Evolutionary conservation across 2,113 vertebrate genomes (phyloP).

Genomic region (Bos javanicus): DNA sequence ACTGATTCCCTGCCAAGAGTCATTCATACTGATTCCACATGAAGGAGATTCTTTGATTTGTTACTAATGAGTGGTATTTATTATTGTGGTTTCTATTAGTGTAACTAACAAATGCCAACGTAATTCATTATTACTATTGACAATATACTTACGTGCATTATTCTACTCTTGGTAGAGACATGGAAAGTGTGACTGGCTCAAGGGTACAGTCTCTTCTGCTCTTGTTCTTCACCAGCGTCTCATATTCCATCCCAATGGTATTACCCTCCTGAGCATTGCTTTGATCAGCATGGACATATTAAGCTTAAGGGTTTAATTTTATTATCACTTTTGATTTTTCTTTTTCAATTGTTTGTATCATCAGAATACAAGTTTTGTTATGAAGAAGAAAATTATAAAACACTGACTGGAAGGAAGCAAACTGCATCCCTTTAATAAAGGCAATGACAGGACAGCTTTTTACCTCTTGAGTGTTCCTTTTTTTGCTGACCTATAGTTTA

Average conservation of each 20-base stretch:
- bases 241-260: background rate
- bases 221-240: background rate
- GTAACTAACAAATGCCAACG: background rate
- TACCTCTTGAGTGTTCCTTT: background rate
- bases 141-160: background rate
- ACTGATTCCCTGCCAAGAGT: background rate
- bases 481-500: conserved; percentile 36
- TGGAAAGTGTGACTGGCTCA: background rate
- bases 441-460: background rate
- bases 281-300: background rate
- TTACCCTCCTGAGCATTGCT: background rate
- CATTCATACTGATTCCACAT: background rate
- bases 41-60: background rate
- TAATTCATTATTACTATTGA: background rate
- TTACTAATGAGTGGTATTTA: background rate
- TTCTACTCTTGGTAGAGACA: background rate
- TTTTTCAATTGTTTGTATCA: background rate
- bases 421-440: background rate
- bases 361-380: conserved; percentile 4
- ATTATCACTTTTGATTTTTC: background rate
- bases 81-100: background rate
- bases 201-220: background rate
- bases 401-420: background rate
- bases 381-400: background rate
- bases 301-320: background rate